Percentiles rank a stretch among this genome's conserved stretches.
phyloP scores from a whole-genome alignment of 2,797 vertebrate genomes.

The Loris lydekkerianus region DNA sequence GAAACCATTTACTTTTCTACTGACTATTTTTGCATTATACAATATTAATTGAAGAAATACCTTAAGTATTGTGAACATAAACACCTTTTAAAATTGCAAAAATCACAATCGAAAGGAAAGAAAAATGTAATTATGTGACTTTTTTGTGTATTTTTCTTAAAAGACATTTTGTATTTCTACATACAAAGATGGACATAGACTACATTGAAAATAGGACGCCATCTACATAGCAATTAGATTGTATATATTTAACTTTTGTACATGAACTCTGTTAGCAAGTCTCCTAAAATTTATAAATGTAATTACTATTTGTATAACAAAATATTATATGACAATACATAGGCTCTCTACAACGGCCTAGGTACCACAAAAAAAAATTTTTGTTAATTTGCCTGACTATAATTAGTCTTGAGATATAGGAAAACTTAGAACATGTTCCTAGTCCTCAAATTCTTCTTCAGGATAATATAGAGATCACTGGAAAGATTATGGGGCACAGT shows the following conservation, averaged over 20 bases:
- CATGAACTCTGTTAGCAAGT: background rate
- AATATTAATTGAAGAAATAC: background rate
- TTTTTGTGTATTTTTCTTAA: background rate
- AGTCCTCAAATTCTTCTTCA: background rate
- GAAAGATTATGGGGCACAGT: background rate
- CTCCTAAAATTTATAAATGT: background rate
- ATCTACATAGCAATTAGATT: background rate
- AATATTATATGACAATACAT: background rate
- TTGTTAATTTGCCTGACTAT: background rate
- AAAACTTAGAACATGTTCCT: background rate
- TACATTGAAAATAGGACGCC: background rate
- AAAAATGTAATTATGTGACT: background rate
- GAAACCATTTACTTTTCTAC: constrained; percentile 4
- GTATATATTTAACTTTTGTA: background rate
- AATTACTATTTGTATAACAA: background rate
- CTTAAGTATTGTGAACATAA: background rate
- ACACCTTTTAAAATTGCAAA: background rate
- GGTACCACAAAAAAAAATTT: background rate
- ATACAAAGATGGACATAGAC: constrained; percentile 21
- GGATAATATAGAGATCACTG: background rate
- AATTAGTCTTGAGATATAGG: background rate
- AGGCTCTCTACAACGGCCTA: background rate
- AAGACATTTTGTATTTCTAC: constrained; percentile 44
- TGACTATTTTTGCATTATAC: background rate
- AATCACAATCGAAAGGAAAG: constrained; percentile 2